phyloP scores from a whole-genome alignment of 2,888 invertebrate species.

The Phaedon cochleariae region DNA sequence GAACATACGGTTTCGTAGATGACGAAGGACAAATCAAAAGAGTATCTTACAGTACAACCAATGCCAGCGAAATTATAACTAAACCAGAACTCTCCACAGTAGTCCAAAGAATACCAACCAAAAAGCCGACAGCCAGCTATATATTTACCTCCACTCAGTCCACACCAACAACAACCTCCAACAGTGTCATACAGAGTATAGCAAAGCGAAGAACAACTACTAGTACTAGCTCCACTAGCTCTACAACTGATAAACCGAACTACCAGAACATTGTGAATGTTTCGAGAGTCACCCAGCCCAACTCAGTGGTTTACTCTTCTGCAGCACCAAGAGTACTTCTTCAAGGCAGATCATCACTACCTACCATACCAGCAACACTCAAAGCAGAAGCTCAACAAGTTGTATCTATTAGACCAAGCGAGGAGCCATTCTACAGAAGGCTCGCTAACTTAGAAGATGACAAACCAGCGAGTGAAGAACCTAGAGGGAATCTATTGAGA shows the following conservation, averaged over 20 bases:
- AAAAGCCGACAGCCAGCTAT: slow-evolving; percentile 63
- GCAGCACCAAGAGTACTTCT: slow-evolving; percentile 57
- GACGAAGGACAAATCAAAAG: slow-evolving; percentile 80
- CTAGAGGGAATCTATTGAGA: slow-evolving; percentile 68
- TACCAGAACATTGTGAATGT: slow-evolving; percentile 51
- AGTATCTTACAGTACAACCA: slow-evolving; percentile 75
- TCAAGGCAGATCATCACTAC: slow-evolving; percentile 43
- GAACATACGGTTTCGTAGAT: slow-evolving; percentile 84
- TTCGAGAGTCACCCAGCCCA: slow-evolving; percentile 55
- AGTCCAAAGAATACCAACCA: slow-evolving; percentile 59
- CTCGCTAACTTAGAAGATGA: slow-evolving; percentile 54
- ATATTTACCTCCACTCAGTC: slow-evolving; percentile 60
- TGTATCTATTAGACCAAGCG: slow-evolving; percentile 52
- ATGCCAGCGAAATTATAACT: slow-evolving; percentile 63
- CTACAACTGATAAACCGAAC: slow-evolving; percentile 54
- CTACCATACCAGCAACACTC: slow-evolving; percentile 43
- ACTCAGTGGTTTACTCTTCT: slow-evolving; percentile 56
- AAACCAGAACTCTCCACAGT: slow-evolving; percentile 57
- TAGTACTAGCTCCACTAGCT: slow-evolving; percentile 43
- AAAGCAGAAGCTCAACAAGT: slow-evolving; percentile 51
- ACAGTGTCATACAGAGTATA: slow-evolving; percentile 68
- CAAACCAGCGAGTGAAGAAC: slow-evolving; percentile 67
- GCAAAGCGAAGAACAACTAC: slow-evolving; percentile 65
- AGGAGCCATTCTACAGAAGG: slow-evolving; percentile 51
- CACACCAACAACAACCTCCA: slow-evolving; percentile 68